Evolutionary conservation across 1,140 invertebrate genomes (phyloP), one percentile per base, ranked within the genome.

Genomic region (Euwallacea fornicatus): DNA sequence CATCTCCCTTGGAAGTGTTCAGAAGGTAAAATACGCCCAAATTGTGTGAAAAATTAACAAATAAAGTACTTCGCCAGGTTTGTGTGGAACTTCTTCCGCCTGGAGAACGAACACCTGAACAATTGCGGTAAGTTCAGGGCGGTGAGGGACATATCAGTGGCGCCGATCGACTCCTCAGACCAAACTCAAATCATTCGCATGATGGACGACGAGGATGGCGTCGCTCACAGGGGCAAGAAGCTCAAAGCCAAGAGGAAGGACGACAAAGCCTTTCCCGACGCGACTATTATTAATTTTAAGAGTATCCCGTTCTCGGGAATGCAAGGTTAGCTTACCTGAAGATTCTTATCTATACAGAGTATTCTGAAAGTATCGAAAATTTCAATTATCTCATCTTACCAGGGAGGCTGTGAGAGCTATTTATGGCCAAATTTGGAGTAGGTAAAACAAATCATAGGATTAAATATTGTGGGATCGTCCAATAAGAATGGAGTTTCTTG

Each of bases 81-180:
- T 80, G 87, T 96, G 11, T 96, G 94, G 95, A 96, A 96, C 81
- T 97, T 93, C 81, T 95, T 96, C 82, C 93, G 95, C 10, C 82
- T 96, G 70, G 94, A 97, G 83, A 96, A 97, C 83, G 94, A 96
- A 80, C 94, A 97, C 87, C 83, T 96, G 13, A 97, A 97, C 83
- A 96, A 97, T 83, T 96, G 94, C 83, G 94, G 94, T 84, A 92
- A 96, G 83, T 96, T 97, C 83, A 85, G 94, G 81, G 94, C 94
- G 0, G 94, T 96, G 0, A 82, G 94, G 66, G 94, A 96, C 80
- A 97, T 97, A 74, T 94, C 91, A 3, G 90, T 96, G 33, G 92
- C 91, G 8, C 94, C 94, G 2, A 88, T 93, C 66, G 90, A 92
- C 79, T 87, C 88, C 43, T 89, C 88, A 16, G 90, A 93, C 81